These are phyloP conservation scores for Coelinius sp. DNA, from an alignment of 2,888 invertebrate species.

Conservation along the genomic window DNA sequence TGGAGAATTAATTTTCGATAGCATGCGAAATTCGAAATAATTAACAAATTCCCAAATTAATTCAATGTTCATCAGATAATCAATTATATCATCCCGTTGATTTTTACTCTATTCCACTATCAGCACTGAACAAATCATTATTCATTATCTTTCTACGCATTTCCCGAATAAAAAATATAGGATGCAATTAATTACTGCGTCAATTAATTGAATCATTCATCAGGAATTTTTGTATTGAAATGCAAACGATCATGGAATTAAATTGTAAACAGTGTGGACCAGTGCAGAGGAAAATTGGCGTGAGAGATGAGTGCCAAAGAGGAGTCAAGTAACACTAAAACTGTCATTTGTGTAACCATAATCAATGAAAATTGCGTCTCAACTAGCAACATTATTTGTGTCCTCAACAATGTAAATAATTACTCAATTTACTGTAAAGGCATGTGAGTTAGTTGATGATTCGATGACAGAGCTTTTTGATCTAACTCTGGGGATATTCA, in stretches of 20 bases:
- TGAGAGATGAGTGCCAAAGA: background rate
- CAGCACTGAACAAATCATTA: background rate
- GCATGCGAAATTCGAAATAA: background rate
- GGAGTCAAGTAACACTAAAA: background rate
- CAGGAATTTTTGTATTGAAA: background rate
- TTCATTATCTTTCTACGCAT: background rate
- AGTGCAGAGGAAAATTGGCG: background rate
- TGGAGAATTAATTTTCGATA: background rate
- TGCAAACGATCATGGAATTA: background rate
- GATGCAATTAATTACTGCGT: background rate
- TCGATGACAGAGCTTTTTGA: no score
- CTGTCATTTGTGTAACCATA: background rate
- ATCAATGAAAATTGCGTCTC: background rate
- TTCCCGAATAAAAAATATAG: background rate
- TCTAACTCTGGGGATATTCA: no score
- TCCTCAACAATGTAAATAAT: background rate
- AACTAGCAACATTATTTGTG: slow-evolving; percentile 2
- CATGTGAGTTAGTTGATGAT: no score
- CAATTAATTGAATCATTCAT: background rate
- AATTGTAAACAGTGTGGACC: background rate
- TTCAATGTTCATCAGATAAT: background rate
- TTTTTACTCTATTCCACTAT: background rate
- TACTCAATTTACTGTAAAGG: slow-evolving; percentile 9
- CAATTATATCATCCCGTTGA: background rate
- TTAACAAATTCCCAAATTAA: background rate